A percentile compares a stretch with the other conserved stretches of the same genome.
Evolutionary conservation across 2,113 vertebrate genomes (phyloP).

Genomic region (Numida meleagris): DNA sequence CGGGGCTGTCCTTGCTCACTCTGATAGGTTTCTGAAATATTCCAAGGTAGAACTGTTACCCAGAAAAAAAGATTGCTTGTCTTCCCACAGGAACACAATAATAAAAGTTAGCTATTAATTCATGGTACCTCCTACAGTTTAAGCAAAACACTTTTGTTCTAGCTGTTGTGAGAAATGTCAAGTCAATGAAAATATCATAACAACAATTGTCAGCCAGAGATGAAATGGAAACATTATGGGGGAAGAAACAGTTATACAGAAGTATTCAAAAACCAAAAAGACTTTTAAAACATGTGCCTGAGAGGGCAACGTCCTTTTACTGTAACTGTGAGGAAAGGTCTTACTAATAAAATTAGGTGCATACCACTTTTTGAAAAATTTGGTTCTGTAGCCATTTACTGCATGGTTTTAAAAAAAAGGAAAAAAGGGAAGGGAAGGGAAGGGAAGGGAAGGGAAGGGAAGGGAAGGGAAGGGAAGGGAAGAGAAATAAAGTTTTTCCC

Average conservation of each 20-base stretch:
- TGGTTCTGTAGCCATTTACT: not conserved
- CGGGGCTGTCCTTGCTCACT: slow-evolving; percentile 53
- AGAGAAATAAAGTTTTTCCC: not conserved
- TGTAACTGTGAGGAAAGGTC: slow-evolving; percentile 1
- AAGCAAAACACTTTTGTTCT: slow-evolving; percentile 54
- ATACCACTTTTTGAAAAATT: not conserved
- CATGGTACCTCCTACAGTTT: slow-evolving; percentile 14
- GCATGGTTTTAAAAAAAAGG: not conserved
- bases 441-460: not conserved
- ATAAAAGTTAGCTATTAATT: slow-evolving; percentile 56
- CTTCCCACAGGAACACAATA: slow-evolving; percentile 55
- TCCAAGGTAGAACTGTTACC: slow-evolving; percentile 72
- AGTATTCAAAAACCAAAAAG: not conserved
- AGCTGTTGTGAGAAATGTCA: slow-evolving; percentile 36
- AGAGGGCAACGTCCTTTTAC: not conserved
- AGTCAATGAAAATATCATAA: not conserved
- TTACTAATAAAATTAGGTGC: not conserved
- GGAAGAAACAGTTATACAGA: not conserved
- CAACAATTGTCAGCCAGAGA: not conserved
- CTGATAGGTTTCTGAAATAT: slow-evolving; percentile 59
- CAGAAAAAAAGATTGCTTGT: slow-evolving; percentile 53
- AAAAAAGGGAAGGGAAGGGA: not conserved
- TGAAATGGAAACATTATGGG: not conserved
- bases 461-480: too few species aligned
- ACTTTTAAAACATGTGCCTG: not conserved